These are phyloP conservation scores for Pectinophora gossypiella DNA, from an alignment of 1,140 invertebrate species.

Conservation along the genomic window DNA sequence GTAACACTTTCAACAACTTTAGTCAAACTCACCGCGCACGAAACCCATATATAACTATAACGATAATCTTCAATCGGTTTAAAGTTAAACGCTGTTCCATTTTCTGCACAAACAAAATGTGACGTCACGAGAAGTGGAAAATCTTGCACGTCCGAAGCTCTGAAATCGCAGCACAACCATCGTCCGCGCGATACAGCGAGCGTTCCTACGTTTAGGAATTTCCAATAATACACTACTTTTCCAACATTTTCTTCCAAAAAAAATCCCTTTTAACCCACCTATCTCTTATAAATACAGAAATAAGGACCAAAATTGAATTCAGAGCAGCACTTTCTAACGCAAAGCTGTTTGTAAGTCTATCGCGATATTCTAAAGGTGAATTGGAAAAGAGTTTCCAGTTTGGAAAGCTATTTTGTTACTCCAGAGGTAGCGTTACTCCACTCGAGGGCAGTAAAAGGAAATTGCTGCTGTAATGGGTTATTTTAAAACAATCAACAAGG, in stretches of 20 bases:
- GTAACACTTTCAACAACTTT: too few relatives aligned
- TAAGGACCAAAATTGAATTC: not conserved
- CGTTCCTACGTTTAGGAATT: constrained; percentile 53
- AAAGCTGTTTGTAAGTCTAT: constrained; percentile 17
- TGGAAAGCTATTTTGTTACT: constrained; percentile 35
- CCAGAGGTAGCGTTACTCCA: constrained; percentile 25
- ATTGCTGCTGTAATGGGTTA: constrained; percentile 35
- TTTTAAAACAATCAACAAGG: constrained; percentile 9
- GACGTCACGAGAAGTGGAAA: constrained; percentile 29
- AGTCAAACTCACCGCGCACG: too few relatives aligned
- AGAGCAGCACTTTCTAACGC: not conserved
- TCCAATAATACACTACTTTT: constrained; percentile 50
- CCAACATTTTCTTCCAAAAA: not conserved
- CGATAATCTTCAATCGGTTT: too few relatives aligned
- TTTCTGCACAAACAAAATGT: constrained; percentile 28
- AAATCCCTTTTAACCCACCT: not conserved
- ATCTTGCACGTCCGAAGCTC: constrained; percentile 29
- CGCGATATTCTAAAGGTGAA: constrained; percentile 50
- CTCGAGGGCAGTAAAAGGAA: constrained; percentile 32
- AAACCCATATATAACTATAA: too few relatives aligned
- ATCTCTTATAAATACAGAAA: not conserved
- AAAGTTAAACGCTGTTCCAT: too few relatives aligned
- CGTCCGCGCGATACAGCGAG: not conserved
- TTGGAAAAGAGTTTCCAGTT: constrained; percentile 55
- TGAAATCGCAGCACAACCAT: not conserved